Percentiles rank a stretch among this genome's conserved stretches.
These are phyloP conservation scores for Dipus sagitta DNA, from an alignment of 2,797 vertebrate species.

Conservation along the genomic window DNA sequence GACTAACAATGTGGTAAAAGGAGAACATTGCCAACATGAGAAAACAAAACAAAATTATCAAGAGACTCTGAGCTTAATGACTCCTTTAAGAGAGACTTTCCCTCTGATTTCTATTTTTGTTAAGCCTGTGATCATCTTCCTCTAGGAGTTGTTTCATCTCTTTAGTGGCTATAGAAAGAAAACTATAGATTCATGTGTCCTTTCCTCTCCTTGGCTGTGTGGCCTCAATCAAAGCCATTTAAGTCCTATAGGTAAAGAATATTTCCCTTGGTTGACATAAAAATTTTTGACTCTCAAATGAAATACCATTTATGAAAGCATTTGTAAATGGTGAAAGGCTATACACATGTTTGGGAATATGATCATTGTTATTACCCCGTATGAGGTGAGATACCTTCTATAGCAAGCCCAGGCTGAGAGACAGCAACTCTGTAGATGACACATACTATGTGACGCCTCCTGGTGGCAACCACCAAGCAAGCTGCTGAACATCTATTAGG, in stretches of 20 bases:
- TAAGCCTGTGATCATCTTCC: neutral
- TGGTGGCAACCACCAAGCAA: accelerated
- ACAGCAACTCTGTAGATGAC: neutral
- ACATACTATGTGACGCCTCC: accelerated
- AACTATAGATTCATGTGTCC: neutral
- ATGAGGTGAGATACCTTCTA: neutral
- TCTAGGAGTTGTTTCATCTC: neutral
- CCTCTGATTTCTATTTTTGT: neutral
- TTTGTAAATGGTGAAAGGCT: neutral
- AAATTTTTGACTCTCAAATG: neutral
- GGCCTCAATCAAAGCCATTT: neutral
- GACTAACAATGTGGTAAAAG: neutral
- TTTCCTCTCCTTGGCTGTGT: neutral
- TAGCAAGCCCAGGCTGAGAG: neutral
- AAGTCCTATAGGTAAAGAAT: neutral
- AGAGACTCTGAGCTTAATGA: neutral
- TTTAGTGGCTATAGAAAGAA: neutral
- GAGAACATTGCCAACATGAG: neutral
- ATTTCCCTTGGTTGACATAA: neutral
- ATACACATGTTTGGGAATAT: accelerated
- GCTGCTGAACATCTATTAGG: too few species aligned
- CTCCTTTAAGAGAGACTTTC: slow-evolving; percentile 7
- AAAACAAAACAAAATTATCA: neutral
- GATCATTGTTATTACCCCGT: neutral
- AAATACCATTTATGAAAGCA: neutral